Conservation (phyloP, 2,797 vertebrate genomes). For the Sebastes trivittatus region DNA sequence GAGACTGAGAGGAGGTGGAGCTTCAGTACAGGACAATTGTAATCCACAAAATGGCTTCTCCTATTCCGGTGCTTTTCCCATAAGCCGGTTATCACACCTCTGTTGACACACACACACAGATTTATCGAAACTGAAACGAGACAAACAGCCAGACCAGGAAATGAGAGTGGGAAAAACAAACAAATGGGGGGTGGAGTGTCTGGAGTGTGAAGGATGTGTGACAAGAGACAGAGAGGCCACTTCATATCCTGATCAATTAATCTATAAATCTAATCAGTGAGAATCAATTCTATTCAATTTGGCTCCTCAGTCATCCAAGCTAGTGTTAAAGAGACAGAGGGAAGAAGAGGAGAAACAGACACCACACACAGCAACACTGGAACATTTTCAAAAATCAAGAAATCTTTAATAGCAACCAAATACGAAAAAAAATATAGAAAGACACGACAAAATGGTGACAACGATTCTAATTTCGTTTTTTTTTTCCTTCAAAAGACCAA, state of each 20-base stretch:
- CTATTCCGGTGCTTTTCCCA: slow-evolving; percentile 30
- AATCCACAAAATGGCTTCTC: slow-evolving; percentile 55
- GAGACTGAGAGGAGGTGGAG: slow-evolving; percentile 28
- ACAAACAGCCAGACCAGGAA: slow-evolving; percentile 62
- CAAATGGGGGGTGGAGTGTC: background rate
- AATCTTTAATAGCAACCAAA: slow-evolving; percentile 81
- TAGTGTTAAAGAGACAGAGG: slow-evolving; percentile 42
- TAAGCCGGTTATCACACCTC: slow-evolving; percentile 54
- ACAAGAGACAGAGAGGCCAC: slow-evolving; percentile 55
- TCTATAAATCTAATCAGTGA: slow-evolving; percentile 76
- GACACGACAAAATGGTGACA: slow-evolving; percentile 74
- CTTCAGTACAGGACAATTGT: slow-evolving; percentile 15
- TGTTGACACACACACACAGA: slow-evolving; percentile 49
- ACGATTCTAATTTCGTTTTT: slow-evolving; percentile 43
- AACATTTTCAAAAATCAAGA: slow-evolving; percentile 76
- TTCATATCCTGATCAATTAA: slow-evolving; percentile 73
- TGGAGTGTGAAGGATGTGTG: slow-evolving; percentile 40
- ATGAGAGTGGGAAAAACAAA: slow-evolving; percentile 40
- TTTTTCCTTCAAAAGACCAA: slow-evolving; percentile 37
- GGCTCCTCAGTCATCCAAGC: slow-evolving; percentile 22
- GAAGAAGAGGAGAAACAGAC: slow-evolving; percentile 25
- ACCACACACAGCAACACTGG: slow-evolving; percentile 36
- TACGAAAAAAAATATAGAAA: slow-evolving; percentile 70
- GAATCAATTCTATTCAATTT: slow-evolving; percentile 61
- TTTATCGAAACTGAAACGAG: slow-evolving; percentile 58